These are phyloP conservation scores for Drosophila bocqueti DNA, from an alignment of 1,140 invertebrate genomes.

Conservation along the genomic window DNA sequence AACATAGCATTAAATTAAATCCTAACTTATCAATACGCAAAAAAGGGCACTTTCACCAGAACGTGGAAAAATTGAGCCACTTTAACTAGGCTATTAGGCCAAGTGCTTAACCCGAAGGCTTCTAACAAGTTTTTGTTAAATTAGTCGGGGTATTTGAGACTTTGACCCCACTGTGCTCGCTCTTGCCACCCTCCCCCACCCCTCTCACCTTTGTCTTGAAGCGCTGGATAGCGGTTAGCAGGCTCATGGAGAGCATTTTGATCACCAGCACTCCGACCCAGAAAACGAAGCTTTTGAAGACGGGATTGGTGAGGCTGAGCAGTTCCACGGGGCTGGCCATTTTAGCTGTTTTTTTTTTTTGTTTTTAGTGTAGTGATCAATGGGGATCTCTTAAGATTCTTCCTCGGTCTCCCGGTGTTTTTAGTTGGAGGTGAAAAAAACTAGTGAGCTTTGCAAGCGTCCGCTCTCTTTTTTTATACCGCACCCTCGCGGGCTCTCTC, in stretches of 20 bases:
- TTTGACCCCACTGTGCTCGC: constrained; percentile 45
- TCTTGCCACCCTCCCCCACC: constrained; percentile 1
- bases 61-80: not conserved
- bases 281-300: constrained; percentile 87
- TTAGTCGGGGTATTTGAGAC: constrained; percentile 16
- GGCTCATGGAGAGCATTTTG: constrained; percentile 87
- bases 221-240: constrained; percentile 86
- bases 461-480: constrained; percentile 39
- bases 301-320: constrained; percentile 79
- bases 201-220: constrained; percentile 87
- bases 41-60: not conserved
- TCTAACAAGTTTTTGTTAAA: not conserved
- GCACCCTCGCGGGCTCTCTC: not conserved
- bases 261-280: constrained; percentile 87
- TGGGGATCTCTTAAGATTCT: not conserved
- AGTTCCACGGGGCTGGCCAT: constrained; percentile 68
- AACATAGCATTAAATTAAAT: not conserved
- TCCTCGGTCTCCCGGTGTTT: not conserved
- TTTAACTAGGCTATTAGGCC: constrained; percentile 1
- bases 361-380: constrained; percentile 12
- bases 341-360: constrained; percentile 6
- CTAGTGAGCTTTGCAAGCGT: constrained; percentile 14
- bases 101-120: not conserved
- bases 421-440: constrained; percentile 18
- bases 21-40: not conserved